Conservation (phyloP, 2,888 invertebrate species). For the Sicus ferrugineus region DNA sequence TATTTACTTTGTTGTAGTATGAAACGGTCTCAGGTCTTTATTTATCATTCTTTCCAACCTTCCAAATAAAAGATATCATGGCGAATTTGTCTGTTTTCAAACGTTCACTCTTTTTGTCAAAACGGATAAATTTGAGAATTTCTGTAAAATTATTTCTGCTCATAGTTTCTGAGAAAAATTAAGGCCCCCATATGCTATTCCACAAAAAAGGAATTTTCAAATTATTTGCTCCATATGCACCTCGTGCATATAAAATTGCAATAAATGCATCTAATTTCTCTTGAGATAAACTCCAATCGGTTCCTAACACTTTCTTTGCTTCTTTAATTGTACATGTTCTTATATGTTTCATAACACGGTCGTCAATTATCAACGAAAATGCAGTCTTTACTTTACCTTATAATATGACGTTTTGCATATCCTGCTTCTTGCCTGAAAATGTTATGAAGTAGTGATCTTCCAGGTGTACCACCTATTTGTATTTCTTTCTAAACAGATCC, state of each 20-base stretch:
- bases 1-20: no score
- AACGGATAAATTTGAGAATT: conserved; percentile 14
- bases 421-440: conserved; percentile 35
- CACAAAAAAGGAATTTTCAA: conserved; percentile 29
- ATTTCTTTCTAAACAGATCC: not conserved
- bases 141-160: conserved; percentile 25
- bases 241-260: conserved; percentile 28
- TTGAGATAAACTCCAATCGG: conserved; percentile 36
- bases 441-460: conserved; percentile 34
- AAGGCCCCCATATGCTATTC: not conserved
- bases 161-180: conserved; percentile 16
- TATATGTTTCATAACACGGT: conserved; percentile 39
- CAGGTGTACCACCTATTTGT: conserved; percentile 33
- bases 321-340: conserved; percentile 40
- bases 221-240: conserved; percentile 34
- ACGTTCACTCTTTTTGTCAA: conserved; percentile 29
- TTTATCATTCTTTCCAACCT: no score
- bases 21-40: no score
- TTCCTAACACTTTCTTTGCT: conserved; percentile 35
- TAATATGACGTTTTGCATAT: conserved; percentile 40
- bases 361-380: conserved; percentile 41
- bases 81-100: conserved; percentile 28
- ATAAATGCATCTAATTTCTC: conserved; percentile 34
- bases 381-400: conserved; percentile 39
- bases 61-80: conserved; percentile 8